Evolutionary conservation across 2,888 invertebrate species (phyloP).

Genomic region (Papilio gigon): DNA sequence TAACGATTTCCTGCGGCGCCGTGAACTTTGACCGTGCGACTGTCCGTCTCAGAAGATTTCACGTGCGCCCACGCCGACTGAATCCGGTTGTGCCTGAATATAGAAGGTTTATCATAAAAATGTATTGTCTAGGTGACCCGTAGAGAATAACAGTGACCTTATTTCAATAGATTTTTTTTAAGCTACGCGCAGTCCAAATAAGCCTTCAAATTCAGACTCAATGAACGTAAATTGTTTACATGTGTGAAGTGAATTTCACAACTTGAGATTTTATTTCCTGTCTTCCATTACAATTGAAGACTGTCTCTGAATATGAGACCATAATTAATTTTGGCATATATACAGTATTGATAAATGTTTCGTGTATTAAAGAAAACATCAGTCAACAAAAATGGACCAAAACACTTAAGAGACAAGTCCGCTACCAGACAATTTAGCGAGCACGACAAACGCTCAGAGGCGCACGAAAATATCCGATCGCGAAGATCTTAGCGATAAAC

Average conservation of each 20-base stretch:
- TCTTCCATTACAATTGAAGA: too few species aligned
- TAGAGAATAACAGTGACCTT: neutral
- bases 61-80: slow-evolving; percentile 27
- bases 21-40: slow-evolving; percentile 38
- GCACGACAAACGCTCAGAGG: slow-evolving; percentile 27
- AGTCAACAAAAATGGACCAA: neutral
- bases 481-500: slow-evolving; percentile 30
- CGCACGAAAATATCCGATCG: slow-evolving; percentile 27
- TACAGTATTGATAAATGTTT: too few species aligned
- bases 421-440: slow-evolving; percentile 27
- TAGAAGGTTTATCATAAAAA: slow-evolving; percentile 13
- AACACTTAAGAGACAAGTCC: slow-evolving; percentile 6
- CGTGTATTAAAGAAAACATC: neutral
- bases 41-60: slow-evolving; percentile 23
- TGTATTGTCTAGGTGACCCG: neutral
- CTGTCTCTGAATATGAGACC: too few species aligned
- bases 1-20: slow-evolving; percentile 14
- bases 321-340: too few species aligned
- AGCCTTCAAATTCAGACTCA: too few species aligned
- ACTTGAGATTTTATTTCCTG: too few species aligned
- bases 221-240: too few species aligned
- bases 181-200: too few species aligned
- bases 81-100: slow-evolving; percentile 20
- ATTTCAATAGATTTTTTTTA: neutral
- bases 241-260: too few species aligned